These are phyloP conservation scores for Coracopsis vasa DNA, from an alignment of 2,113 vertebrate species.

Conservation along the genomic window DNA sequence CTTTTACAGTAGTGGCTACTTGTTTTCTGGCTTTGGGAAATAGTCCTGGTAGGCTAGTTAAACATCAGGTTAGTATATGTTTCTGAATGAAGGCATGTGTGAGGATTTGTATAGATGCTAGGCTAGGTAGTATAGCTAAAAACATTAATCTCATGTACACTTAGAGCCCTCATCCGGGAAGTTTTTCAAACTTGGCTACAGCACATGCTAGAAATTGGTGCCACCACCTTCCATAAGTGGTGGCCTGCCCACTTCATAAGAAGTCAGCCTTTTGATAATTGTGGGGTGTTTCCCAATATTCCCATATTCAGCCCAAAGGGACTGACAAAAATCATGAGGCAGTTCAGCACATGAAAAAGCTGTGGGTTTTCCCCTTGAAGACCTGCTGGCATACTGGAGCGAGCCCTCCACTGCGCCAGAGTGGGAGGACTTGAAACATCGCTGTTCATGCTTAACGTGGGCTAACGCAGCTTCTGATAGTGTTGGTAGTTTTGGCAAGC, in stretches of 20 bases:
- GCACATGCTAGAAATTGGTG: background rate
- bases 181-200: background rate
- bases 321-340: background rate
- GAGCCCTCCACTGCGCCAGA: fast-evolving
- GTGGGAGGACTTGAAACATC: background rate
- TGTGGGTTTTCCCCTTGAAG: background rate
- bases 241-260: background rate
- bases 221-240: background rate
- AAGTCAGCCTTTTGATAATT: background rate
- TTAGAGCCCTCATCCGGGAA: background rate
- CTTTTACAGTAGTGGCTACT: background rate
- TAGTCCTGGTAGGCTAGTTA: background rate
- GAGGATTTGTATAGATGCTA: background rate
- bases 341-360: background rate
- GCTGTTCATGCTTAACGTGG: background rate
- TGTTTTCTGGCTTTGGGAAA: background rate
- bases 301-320: background rate
- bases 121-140: background rate
- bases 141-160: fast-evolving
- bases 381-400: background rate
- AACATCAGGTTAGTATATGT: background rate
- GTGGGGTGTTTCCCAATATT: fast-evolving
- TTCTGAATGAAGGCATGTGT: background rate
- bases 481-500: background rate
- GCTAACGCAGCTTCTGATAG: background rate